Evolutionary conservation across 2,888 invertebrate species (phyloP).

Genomic region (Xanthorhoe designata): DNA sequence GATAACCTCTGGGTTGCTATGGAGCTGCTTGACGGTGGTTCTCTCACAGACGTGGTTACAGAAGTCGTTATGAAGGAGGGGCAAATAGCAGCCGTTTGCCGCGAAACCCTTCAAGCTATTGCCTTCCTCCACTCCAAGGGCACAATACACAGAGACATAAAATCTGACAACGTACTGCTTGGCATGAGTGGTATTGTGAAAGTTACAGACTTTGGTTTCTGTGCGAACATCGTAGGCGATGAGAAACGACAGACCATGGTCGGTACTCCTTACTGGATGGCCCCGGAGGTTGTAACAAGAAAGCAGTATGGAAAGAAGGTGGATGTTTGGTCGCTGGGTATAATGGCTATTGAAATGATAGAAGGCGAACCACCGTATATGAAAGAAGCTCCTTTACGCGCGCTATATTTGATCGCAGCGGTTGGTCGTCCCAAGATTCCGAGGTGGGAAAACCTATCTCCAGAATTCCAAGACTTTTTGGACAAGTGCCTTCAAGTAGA

Average conservation of each 20-base stretch:
- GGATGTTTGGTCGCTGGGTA: constrained; percentile 98
- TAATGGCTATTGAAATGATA: constrained; percentile 97
- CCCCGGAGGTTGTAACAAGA: constrained; percentile 96
- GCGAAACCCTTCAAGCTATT: constrained; percentile 93
- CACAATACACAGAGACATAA: constrained; percentile 97
- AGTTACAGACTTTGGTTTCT: constrained; percentile 99
- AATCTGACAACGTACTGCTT: constrained; percentile 98
- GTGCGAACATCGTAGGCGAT: constrained; percentile 97
- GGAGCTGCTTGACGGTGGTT: constrained; percentile 98
- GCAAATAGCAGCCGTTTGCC: constrained; percentile 97
- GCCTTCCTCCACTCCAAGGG: constrained; percentile 95
- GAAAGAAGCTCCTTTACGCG: constrained; percentile 96
- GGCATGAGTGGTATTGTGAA: constrained; percentile 97
- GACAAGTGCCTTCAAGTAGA: constrained; percentile 95
- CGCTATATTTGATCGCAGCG: constrained; percentile 97
- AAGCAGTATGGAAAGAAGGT: constrained; percentile 97
- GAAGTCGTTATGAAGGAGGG: constrained; percentile 98
- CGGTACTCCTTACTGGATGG: constrained; percentile 99
- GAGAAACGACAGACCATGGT: constrained; percentile 99
- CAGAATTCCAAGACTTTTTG: constrained; percentile 92
- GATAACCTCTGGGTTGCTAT: constrained; percentile 98
- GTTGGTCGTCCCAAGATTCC: constrained; percentile 97
- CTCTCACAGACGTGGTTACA: constrained; percentile 98
- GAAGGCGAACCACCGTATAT: constrained; percentile 99
- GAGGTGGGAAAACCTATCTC: constrained; percentile 91